Base-by-base conservation (phyloP, 2,113 vertebrate genomes). In the Pseudois nayaur region DNA sequence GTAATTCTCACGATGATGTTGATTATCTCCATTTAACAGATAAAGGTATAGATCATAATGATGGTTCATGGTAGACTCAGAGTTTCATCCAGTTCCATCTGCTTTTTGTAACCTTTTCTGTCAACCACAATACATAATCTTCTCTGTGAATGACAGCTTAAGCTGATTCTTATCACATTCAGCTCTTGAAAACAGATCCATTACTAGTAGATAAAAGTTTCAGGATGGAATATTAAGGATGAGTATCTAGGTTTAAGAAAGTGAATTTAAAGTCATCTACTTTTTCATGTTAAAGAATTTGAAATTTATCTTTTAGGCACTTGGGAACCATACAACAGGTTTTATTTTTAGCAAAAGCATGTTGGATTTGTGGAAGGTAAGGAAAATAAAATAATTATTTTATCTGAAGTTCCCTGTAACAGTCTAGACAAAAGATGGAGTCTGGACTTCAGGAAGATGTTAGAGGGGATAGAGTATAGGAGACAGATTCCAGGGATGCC, bases 211-310 rank as follows among this genome's bases (percentile, higher is more conserved):
- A 6, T 95, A 36, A 91, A 95, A 89, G 21, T 59, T 91, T 48
- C 21, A 79, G 21, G 14, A 60, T 85, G 21, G 29, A 19, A 25
- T 84, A 62, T 86, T 97, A 93, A 84, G 48, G 59, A 10, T 93
- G 74, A 92, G 9, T 78, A 57, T 86, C 55, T 95, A 96, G 90
- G 76, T 79, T 91, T 88, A 88, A 89, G 59, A 87, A 93, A 90
- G 67, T 67, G 67, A 67, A 84, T 48, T 76, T 92, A 64, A 81
- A 90, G 40, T 82, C 31, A 89, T 93, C 11, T 96, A 40, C 95
- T 94, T 97, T 96, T 74, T 76, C 13, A 87, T 71, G n/a, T 78
- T 87, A 27, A 81, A 74, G 5, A 96, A 81, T 81, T 94, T 83
- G 1, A n/a, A 94, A 96, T 96, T 94, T 96, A 45, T 84, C 93